Evolutionary conservation across 2,888 invertebrate genomes (phyloP), one percentile per base, ranked within the genome.

Genomic region (Osmoderma eremita): DNA sequence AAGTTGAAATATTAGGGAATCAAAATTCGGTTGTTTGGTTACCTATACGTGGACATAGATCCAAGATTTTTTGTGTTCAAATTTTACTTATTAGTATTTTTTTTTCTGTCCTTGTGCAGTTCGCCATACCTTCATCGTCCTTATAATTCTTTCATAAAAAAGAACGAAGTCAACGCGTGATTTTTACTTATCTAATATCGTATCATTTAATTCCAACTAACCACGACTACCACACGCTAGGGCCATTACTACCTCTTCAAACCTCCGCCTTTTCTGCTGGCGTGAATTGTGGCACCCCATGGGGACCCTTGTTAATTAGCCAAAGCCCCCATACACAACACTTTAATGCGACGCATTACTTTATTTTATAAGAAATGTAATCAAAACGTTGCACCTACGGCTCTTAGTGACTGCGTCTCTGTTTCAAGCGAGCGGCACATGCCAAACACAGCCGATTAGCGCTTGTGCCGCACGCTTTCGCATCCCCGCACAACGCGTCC

Each of bases 291-390:
- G 72, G 71, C 72, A 72, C 72, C 71, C 72, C 69, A 71, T 63
- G 45, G 67, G 49, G 56, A 54, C 20, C 68, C 72, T 70, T 61
- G 71, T 72, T 72, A 70, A 72, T 71, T 72, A 72, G 70, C 64
- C 67, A 70, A 71, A 68, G 30, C 30, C 72, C n/a, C 69, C 64
- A 67, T 72, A 69, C 69, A 67, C 70, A 70, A 8, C 42, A 61
- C 68, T 53, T 53, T 71, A 71, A 71, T 71, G 63, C 70, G 30
- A 30, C 5, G 48, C 45, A 30, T 12, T 54, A 67, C 65, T 70
- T 72, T 70, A 72, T 68, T 72, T 69, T 70, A 62, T 68, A 71
- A 70, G 70, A 69, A 72, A 69, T 69, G 72, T 68, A 72, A 72
- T 72, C 71, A 71, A 67, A 72, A 72, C 71, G 67, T 71, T 70